Evolutionary conservation across 2,797 vertebrate species (phyloP).

Genomic region (Pseudocheirus occidentalis): DNA sequence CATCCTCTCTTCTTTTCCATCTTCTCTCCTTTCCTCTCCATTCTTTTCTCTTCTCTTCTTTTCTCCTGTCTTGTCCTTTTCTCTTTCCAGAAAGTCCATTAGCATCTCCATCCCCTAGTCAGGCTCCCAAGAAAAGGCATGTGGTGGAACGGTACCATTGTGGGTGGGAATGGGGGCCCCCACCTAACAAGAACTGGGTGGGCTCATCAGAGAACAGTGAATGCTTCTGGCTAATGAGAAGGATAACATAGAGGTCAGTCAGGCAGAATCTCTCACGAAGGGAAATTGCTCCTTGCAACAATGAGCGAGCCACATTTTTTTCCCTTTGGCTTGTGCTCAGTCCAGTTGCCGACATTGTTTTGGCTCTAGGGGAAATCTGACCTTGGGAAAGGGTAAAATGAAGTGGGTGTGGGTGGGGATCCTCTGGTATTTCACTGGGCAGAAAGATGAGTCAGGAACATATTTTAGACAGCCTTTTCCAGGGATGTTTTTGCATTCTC

Average conservation of each 20-base stretch:
- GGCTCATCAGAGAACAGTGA: constrained; percentile 5
- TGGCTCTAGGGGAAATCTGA: constrained; percentile 70
- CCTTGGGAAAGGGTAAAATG: constrained; percentile 65
- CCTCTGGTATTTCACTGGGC: neutral
- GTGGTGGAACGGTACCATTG: neutral
- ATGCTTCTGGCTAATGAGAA: neutral
- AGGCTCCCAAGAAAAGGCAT: constrained; percentile 13
- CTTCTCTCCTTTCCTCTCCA: neutral
- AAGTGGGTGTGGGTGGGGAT: constrained; percentile 62
- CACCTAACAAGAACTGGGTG: neutral
- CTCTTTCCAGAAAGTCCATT: constrained; percentile 48
- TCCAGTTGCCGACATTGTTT: constrained; percentile 66
- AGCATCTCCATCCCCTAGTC: neutral
- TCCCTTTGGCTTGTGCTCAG: constrained; percentile 63
- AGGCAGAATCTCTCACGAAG: constrained; percentile 67
- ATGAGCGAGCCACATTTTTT: constrained; percentile 64
- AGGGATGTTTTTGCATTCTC: constrained; percentile 8
- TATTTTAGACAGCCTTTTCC: constrained; percentile 51
- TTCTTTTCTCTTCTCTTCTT: neutral
- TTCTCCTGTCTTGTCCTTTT: neutral
- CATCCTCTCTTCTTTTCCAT: neutral
- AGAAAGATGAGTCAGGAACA: constrained; percentile 31
- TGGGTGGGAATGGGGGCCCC: neutral
- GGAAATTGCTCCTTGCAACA: constrained; percentile 69
- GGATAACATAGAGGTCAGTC: constrained; percentile 59